Evolutionary conservation across 2,888 invertebrate species (phyloP), one percentile per base, ranked within the genome.

Genomic region (Drosophila yooni): DNA sequence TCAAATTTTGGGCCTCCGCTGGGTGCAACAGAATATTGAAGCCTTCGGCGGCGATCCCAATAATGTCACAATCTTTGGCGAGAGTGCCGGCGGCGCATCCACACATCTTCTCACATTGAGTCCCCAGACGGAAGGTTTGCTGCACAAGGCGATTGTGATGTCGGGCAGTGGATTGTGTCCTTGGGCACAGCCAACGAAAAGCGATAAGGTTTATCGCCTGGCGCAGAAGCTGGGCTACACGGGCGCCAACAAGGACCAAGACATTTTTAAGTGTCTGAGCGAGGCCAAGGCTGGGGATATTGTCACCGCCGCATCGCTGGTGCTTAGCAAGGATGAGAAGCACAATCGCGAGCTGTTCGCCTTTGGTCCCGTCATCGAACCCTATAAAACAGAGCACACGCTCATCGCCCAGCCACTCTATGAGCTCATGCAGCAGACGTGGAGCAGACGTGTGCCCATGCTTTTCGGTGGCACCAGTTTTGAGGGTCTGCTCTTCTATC

Each of bases 41-140:
- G 85, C 91, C 15, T 94, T 94, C 79, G 94, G 94, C 64, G 94
- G 94, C 6, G 94, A 94, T 90, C 92, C 94, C 1, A 88, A 93
- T n/a, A 94, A 94, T 81, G 93, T 93, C 0, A 94, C 94, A 0
- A 78, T 94, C 1, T 94, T 94, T 78, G 94, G 94, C 1, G 94
- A 94, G 76, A 94, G 94, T 82, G 94, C 94, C 5, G 94, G 94
- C 8, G 94, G 92, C 13, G 93, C 93, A 6, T 93, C 94, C 0
- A 93, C 93, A 0, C 94, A 94, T 80, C 91, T 92, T 46, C 90
- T 94, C n/a, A 83, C 94, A 51, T 76, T 94, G 3, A 94, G 94
- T 2, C 93, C 94, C 8, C 92, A 93, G 72, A 92, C 94, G 0
- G 93, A 93, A 82, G 92, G 91, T 3, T 75, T 93, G 5, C 77